Evolutionary conservation across 2,888 invertebrate genomes (phyloP).

Genomic region (Cosmia trapezina): DNA sequence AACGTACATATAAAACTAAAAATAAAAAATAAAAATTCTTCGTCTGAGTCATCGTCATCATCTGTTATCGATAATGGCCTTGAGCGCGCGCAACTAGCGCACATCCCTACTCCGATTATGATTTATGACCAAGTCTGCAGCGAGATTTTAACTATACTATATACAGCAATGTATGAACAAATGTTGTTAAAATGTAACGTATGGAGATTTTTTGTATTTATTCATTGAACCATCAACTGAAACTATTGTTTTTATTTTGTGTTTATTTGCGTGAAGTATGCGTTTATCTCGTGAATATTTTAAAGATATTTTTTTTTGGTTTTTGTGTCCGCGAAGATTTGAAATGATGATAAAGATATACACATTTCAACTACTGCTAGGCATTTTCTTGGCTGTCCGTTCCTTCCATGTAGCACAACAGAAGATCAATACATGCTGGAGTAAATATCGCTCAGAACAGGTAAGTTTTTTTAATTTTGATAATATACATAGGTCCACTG

Average conservation of each 20-base stretch:
- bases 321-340: background rate
- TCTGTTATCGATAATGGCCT: no score
- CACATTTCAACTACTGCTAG: background rate
- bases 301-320: background rate
- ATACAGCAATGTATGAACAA: background rate
- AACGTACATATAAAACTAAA: no score
- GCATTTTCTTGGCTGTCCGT: background rate
- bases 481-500: no score
- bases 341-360: background rate
- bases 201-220: constrained; percentile 19
- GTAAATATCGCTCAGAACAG: background rate
- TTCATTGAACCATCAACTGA: constrained; percentile 52
- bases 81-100: no score
- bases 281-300: background rate
- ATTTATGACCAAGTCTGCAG: no score
- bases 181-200: background rate
- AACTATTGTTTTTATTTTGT: background rate
- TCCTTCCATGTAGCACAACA: background rate
- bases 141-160: no score
- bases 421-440: background rate
- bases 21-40: no score
- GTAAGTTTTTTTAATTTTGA: background rate
- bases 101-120: no score
- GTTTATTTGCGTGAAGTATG: background rate
- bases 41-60: no score